Evolutionary conservation across 92 coral and sea anemone genomes (phyloP), one percentile per base, ranked within the genome.

Genomic region (Umimayanthus chanpuru): DNA sequence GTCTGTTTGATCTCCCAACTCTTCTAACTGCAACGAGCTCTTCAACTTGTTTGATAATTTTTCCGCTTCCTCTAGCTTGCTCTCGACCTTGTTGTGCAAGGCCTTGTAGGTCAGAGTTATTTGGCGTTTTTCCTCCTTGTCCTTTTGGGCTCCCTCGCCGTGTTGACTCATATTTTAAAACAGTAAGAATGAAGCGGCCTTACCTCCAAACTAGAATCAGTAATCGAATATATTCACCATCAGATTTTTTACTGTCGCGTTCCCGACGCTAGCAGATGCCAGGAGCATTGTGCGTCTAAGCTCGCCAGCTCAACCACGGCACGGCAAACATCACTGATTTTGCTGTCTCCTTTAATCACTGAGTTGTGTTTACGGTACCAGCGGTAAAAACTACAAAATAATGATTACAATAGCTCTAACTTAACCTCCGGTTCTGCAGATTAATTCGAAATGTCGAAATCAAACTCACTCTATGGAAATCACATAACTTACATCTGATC

Each of bases 321-420:
- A n/a, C n/a, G n/a, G n/a, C n/a, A n/a, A n/a, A n/a, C n/a, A n/a
- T n/a, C n/a, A n/a, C n/a, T n/a, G n/a, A n/a, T n/a, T n/a, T n/a
- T n/a, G n/a, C n/a, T n/a, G n/a, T n/a, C n/a, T n/a, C n/a, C n/a
- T n/a, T n/a, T n/a, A n/a, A n/a, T n/a, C n/a, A n/a, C n/a, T n/a
- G n/a, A n/a, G n/a, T n/a, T n/a, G n/a, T n/a, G n/a, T n/a, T 56
- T 86, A 86, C 84, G 79, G 47, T 81, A 86, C 89, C 68, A 36
- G 67, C 76, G 89, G 89, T 86, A 86, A 86, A 86, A 86, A 86
- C 89, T 86, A 85, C 70, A 85, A 74, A 85, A 72, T 40, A 75
- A 85, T 85, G 61, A 70, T 28, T 38, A 32, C 11, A 75, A 72
- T 85, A 77, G 73, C 73, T 66, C 73, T 66, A 66, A 66, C 73